Evolutionary conservation across 2,888 invertebrate species (phyloP), one percentile per base, ranked within the genome.

Genomic region (Notodonta dromedarius): DNA sequence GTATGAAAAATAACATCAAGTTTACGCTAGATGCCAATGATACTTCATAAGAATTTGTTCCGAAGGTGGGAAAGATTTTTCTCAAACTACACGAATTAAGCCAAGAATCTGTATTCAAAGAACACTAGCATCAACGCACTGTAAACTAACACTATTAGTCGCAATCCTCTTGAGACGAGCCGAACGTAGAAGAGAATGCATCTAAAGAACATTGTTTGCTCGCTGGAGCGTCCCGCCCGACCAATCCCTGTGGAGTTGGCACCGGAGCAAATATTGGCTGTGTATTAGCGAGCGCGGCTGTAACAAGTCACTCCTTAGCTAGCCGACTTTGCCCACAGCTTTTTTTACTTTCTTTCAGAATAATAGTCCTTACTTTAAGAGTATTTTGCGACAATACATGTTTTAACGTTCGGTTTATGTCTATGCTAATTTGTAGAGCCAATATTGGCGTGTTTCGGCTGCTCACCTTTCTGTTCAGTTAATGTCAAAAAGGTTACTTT

Each of bases 181-280:
- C 65, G 67, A 75, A 73, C 62, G 73, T 57, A 67, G 66, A 70
- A 76, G 71, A 76, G 78, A 81, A 84, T 85, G 85, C 84, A 85
- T 83, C 80, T 80, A 80, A 83, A 86, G 87, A 84, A 84, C 84
- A 85, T 79, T 89, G 87, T 88, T 87, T 88, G 86, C 82, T 80
- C 82, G 78, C 76, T 77, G 79, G 79, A 79, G 76, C 83, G 79
- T 79, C 79, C 83, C 74, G 58, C 79, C 83, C 74, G 58, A 67
- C 78, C 79, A 73, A 77, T 82, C 85, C 84, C 82, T 59, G 60
- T 70, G 80, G 87, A 84, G 82, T 79, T 78, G 78, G 76, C 76
- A 74, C 77, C 78, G 76, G 67, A 76, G 77, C 88, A 90, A 91
- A 91, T 91, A 91, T 91, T 90, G 89, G 86, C 84, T 83, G 78